Evolutionary conservation across 2,113 vertebrate species (phyloP).

Genomic region (Pedionomus torquatus): DNA sequence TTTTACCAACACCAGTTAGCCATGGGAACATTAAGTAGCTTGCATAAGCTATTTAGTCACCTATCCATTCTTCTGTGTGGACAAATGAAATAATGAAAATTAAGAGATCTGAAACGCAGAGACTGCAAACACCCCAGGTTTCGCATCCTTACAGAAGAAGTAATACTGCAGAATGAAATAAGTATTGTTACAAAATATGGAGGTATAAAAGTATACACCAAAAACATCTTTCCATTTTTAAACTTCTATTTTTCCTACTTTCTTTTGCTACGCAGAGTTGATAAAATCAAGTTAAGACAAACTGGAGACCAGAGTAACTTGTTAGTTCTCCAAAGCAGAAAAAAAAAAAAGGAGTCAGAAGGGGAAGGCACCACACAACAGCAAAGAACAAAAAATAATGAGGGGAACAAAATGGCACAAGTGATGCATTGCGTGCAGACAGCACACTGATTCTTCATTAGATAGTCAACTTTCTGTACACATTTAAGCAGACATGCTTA

Average conservation of each 20-base stretch:
- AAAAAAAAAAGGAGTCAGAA: background rate
- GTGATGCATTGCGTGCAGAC: background rate
- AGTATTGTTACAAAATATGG: background rate
- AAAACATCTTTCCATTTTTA: background rate
- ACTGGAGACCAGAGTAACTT: background rate
- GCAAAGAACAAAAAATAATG: background rate
- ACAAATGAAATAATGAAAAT: background rate
- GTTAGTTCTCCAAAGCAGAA: background rate
- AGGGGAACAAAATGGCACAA: background rate
- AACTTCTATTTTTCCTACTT: background rate
- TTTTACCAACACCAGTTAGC: background rate
- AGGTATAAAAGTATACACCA: background rate
- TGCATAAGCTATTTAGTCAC: background rate
- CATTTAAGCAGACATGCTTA: background rate
- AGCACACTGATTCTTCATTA: background rate
- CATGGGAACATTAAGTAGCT: background rate
- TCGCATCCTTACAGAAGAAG: background rate
- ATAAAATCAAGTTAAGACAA: background rate
- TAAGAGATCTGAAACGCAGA: background rate
- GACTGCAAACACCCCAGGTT: background rate
- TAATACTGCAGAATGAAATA: background rate
- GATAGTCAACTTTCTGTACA: accelerated
- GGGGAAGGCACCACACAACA: background rate
- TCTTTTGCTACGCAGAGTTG: background rate
- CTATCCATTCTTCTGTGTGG: background rate